Conservation (phyloP, 64 coral and sea anemone genomes). For the Catalaphyllia jardinei region DNA sequence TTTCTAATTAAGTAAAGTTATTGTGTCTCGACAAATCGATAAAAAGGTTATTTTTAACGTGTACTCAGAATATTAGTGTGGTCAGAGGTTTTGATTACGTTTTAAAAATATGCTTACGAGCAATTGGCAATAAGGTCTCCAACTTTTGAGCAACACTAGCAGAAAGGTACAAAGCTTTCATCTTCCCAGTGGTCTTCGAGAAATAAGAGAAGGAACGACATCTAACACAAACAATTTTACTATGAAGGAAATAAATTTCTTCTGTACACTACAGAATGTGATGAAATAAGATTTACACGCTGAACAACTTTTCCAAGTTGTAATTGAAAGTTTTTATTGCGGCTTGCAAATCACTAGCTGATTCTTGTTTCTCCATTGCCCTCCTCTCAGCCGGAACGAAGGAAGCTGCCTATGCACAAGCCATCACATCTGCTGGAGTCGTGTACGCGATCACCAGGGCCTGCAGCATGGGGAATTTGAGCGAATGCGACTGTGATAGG, state of each 20-base stretch:
- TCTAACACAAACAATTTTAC: too few species aligned
- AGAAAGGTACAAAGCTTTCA: too few species aligned
- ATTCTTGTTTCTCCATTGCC: neutral
- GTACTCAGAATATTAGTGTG: neutral
- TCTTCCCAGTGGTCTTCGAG: too few species aligned
- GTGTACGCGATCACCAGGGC: constrained; percentile 78
- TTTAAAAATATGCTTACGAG: too few species aligned
- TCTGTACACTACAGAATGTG: too few species aligned
- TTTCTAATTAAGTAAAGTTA: constrained; percentile 26
- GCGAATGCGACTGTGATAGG: constrained; percentile 67
- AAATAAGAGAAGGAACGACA: too few species aligned
- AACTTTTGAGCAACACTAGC: too few species aligned
- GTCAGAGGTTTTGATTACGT: too few species aligned
- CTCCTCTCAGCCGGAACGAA: constrained; percentile 74
- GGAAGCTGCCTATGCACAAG: constrained; percentile 84
- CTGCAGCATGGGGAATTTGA: constrained; percentile 65
- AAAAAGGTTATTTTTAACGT: constrained; percentile 5
- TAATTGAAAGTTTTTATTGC: neutral
- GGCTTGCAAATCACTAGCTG: neutral
- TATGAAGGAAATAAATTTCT: too few species aligned
- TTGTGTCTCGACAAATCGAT: neutral
- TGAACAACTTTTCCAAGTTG: too few species aligned
- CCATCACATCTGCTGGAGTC: constrained; percentile 87
- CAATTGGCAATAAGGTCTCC: too few species aligned
- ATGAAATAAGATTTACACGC: too few species aligned